phyloP scores from a whole-genome alignment of 2,113 vertebrate genomes.

The Daubentonia madagascariensis region DNA sequence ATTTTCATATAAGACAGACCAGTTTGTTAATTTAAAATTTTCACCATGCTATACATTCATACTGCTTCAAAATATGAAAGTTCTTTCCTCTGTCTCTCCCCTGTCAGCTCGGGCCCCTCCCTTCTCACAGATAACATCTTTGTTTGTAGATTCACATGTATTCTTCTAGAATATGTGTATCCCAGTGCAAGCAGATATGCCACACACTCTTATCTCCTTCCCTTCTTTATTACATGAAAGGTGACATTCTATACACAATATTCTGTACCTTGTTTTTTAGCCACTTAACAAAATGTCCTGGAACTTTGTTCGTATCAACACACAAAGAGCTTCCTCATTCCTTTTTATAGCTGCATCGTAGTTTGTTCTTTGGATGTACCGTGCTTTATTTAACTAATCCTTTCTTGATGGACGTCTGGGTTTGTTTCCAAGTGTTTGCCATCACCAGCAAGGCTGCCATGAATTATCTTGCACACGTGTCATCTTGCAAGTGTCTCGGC shows the following conservation, averaged over 20 bases:
- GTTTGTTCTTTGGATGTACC: neutral
- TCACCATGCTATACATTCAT: neutral
- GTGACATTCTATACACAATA: neutral
- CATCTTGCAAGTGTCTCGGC: neutral
- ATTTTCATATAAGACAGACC: neutral
- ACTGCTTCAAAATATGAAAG: neutral
- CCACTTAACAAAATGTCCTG: conserved; percentile 9
- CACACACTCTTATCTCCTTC: neutral
- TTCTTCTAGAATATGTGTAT: neutral
- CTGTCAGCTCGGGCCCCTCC: neutral
- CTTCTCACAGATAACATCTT: neutral
- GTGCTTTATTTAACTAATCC: neutral
- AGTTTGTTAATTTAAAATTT: neutral
- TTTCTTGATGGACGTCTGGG: neutral
- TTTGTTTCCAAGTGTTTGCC: neutral
- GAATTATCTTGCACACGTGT: neutral
- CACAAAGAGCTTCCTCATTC: conserved; percentile 7
- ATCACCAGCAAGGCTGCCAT: neutral
- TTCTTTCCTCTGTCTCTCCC: neutral
- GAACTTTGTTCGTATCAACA: neutral
- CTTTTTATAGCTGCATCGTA: neutral
- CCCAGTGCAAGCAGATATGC: neutral
- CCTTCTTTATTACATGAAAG: neutral
- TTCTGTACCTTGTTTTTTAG: neutral
- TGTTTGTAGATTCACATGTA: neutral